Evolutionary conservation across 1,140 invertebrate genomes (phyloP).

Genomic region (Helicoverpa zea): DNA sequence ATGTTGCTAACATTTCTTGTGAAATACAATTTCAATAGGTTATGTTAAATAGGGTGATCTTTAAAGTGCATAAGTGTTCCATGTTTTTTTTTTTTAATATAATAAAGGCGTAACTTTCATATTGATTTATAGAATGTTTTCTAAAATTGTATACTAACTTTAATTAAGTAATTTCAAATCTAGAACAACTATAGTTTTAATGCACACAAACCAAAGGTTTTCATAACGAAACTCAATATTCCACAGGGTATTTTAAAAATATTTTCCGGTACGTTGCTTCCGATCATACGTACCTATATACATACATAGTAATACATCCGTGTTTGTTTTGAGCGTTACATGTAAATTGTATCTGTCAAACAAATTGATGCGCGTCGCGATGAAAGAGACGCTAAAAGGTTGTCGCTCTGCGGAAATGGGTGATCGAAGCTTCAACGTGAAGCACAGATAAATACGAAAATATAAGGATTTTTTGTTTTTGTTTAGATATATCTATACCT

Average conservation of each 20-base stretch:
- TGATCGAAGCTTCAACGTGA: conserved; percentile 6
- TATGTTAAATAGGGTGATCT: no score
- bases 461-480: conserved; percentile 8
- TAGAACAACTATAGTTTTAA: no score
- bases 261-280: background rate
- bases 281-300: background rate
- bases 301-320: background rate
- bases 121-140: no score
- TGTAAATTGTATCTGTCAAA: conserved; percentile 39
- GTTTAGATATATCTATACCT: no score
- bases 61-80: no score
- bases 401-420: conserved; percentile 43
- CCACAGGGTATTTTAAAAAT: background rate
- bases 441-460: background rate
- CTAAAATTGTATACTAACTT: no score
- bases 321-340: conserved; percentile 22
- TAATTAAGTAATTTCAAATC: no score
- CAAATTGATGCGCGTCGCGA: conserved; percentile 35
- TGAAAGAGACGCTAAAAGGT: conserved; percentile 44
- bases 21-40: no score
- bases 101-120: no score
- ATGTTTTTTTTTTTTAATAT: no score
- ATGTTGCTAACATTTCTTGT: no score
- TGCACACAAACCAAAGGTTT: background rate
- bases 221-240: background rate